Conservation (phyloP, 2,797 vertebrate species). For the Arvicola amphibius region DNA sequence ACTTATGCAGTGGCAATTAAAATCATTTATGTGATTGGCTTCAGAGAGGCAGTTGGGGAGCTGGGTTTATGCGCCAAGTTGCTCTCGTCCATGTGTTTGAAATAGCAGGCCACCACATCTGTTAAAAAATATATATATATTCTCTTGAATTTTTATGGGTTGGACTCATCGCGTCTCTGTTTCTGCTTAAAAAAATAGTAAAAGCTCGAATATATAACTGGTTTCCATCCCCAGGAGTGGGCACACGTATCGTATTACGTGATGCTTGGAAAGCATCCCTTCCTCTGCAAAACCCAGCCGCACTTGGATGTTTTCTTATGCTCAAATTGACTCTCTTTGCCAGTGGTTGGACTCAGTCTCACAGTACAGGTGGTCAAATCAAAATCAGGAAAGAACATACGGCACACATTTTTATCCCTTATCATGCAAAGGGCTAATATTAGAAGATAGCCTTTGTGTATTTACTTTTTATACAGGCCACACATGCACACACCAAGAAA, state of each 20-base stretch:
- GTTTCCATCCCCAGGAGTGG: conserved; percentile 79
- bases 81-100: conserved; percentile 64
- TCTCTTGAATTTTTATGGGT: conserved; percentile 81
- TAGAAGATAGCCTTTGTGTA: conserved; percentile 63
- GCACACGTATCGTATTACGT: conserved; percentile 79
- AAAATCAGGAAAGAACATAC: conserved; percentile 75
- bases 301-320: conserved; percentile 79
- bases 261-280: conserved; percentile 80
- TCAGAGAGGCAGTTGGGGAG: conserved; percentile 31
- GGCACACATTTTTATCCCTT: conserved; percentile 54
- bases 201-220: conserved; percentile 78
- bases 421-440: conserved; percentile 51
- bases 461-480: conserved; percentile 44
- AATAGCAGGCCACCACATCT: conserved; percentile 77
- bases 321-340: conserved; percentile 62
- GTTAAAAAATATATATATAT: conserved; percentile 65
- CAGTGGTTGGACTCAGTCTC: conserved; percentile 60
- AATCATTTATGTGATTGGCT: conserved; percentile 60
- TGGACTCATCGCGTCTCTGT: conserved; percentile 80
- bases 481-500: conserved; percentile 33
- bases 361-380: conserved; percentile 82
- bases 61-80: conserved; percentile 25
- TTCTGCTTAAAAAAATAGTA: conserved; percentile 76
- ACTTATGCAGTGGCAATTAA: conserved; percentile 61
- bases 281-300: conserved; percentile 72